phyloP scores from a whole-genome alignment of 2,797 vertebrate genomes.

The Premnoplex brunnescens region DNA sequence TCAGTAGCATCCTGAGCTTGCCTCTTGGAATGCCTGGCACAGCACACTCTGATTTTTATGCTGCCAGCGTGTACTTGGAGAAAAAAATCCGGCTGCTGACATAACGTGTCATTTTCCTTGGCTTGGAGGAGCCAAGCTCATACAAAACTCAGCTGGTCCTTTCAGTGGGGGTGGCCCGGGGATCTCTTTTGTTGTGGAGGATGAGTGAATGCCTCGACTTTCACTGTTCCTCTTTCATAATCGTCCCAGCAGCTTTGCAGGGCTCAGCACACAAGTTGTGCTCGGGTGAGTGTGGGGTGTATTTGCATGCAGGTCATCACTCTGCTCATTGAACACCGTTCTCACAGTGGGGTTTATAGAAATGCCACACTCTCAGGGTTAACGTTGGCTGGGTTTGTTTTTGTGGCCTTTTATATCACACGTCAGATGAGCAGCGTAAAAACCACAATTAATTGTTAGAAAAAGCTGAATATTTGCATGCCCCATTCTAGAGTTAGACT shows the following conservation, averaged over 20 bases:
- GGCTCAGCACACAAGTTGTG: neutral
- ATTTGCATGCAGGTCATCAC: neutral
- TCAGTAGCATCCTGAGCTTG: neutral
- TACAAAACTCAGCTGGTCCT: neutral
- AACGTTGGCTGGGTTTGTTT: neutral
- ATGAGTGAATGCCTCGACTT: neutral
- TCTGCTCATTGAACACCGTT: neutral
- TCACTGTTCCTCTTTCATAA: neutral
- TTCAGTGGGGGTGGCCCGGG: neutral
- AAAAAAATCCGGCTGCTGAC: neutral
- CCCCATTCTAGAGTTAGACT: neutral
- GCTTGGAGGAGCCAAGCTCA: neutral
- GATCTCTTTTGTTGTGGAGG: neutral
- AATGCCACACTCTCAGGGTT: neutral
- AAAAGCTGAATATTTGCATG: rapidly evolving
- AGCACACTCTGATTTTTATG: neutral
- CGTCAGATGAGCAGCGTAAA: neutral
- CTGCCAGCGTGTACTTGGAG: neutral
- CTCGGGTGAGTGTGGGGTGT: neutral
- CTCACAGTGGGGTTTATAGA: neutral
- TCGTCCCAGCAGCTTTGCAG: neutral
- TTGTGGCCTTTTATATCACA: neutral
- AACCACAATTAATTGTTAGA: neutral
- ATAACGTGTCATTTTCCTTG: neutral
- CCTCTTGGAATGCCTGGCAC: neutral